Evolutionary conservation across 2,113 vertebrate species (phyloP), one percentile per base, ranked within the genome.

Genomic region (Heterotilapia buettikoferi): DNA sequence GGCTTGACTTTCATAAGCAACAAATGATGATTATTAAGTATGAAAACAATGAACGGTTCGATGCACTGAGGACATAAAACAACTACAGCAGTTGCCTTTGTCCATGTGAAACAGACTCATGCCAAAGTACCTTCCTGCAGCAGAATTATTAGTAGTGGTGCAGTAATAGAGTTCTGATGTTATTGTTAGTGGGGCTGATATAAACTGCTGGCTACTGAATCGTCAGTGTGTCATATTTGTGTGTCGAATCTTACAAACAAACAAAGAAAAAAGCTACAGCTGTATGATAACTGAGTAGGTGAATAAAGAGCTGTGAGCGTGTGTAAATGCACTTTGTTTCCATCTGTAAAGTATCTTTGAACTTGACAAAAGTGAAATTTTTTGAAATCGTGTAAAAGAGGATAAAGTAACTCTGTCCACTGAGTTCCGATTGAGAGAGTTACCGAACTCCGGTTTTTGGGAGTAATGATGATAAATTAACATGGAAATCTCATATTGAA

Each of bases 231-330:
- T 71, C 36, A 14, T 9, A 24, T 13, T 43, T 71, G 36, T 14
- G n/a, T 71, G 66, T 71, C 0, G 43, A 71, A 71, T 71, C 36
- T 71, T 6, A 40, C 1, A 52, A n/a, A 45, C 13, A 45, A 14
- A 45, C 5, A 54, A 56, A 31, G 5, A 33, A 11, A 33, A 38
- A 38, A 68, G 33, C 33, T 40, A 13, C 11, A 40, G 63, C 33
- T 68, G 6, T 40, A 8, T 40, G 36, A 40, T 21, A 38, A 21
- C 11, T 21, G 19, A 68, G 19, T 13, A 68, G 33, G 19, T 68
- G 63, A 40, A 68, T 21, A 40, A 40, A 40, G 19, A 21, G 10
- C 33, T 21, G 36, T 8, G 33, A 38, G 7, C 0, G 1, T 4
- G 33, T 38, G 33, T 3, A 0, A 21, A 21, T 68, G 63, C 19